Conservation (phyloP, 2,888 invertebrate genomes). For the Athalia circularis region DNA sequence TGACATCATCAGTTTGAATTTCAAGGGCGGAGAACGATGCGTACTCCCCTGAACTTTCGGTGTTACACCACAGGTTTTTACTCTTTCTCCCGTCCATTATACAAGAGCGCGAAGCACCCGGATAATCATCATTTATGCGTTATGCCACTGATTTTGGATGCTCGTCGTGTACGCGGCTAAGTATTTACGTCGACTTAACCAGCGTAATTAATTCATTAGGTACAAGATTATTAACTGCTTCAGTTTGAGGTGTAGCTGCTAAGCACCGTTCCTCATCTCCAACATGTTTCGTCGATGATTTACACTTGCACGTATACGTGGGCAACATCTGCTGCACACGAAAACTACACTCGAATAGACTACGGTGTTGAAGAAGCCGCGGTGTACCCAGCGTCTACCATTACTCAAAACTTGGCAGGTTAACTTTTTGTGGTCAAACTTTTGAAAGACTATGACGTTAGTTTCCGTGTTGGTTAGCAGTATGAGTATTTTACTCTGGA, state of each 20-base stretch:
- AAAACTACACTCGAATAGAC: background rate
- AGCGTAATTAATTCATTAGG: slow-evolving; percentile 35
- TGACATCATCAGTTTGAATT: too few relatives aligned
- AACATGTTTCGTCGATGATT: slow-evolving; percentile 13
- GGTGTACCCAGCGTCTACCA: slow-evolving; percentile 3
- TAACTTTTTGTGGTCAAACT: slow-evolving; percentile 19
- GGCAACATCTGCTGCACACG: background rate
- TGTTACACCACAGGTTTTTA: background rate
- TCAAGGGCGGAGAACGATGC: too few relatives aligned
- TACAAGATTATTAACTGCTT: slow-evolving; percentile 23
- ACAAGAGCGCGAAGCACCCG: background rate
- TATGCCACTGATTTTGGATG: slow-evolving; percentile 4
- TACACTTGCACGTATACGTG: background rate
- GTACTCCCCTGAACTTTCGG: too few relatives aligned
- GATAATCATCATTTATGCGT: background rate
- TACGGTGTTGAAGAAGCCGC: background rate
- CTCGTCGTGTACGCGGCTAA: background rate
- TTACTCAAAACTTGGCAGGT: slow-evolving; percentile 42
- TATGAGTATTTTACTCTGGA: background rate
- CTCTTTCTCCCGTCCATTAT: background rate
- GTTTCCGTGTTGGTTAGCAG: background rate
- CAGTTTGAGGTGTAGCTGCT: slow-evolving; percentile 1
- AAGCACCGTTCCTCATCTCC: slow-evolving; percentile 9
- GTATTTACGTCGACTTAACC: slow-evolving; percentile 15
- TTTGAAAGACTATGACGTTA: slow-evolving; percentile 10